Evolutionary conservation across 2,797 vertebrate genomes (phyloP), one percentile per base, ranked within the genome.

Genomic region (Taeniopygia guttata): DNA sequence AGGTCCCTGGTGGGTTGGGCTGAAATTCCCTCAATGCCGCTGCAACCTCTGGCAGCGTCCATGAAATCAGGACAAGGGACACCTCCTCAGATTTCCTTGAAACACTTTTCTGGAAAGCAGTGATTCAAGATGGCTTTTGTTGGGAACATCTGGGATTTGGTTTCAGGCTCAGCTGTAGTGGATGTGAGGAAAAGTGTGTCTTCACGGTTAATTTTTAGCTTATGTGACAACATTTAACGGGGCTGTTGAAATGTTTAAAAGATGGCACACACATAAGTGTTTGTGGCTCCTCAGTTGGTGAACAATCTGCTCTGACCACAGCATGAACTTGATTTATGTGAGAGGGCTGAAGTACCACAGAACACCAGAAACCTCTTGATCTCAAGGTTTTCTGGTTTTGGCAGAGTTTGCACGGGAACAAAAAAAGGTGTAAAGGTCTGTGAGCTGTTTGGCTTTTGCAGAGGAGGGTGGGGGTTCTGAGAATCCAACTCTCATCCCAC

Each of bases 281-380:
- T 49, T 89, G 62, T 36, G 63, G 26, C 48, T 89, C 55, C 43
- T 90, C 67, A 29, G 43, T 14, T 76, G 77, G 73, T 90, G 81
- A 93, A 78, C 14, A 75, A 85, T 83, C 91, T 79, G 58, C 85
- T 90, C 89, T 87, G 93, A 90, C 89, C 92, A 85, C 38, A 77
- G 63, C 74, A 93, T 64, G 79, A 52, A 25, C 89, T 95, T 96
- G 36, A 85, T 92, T 96, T 93, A 60, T 72, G 40, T 30, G 83
- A 89, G 70, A 92, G 42, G 84, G 80, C 79, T 90, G 89, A 77
- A 94, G 45, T 52, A 19, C 42, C 1, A 0, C 34, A 58, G 68
- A 22, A 46, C 68, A 64, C 20, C 38, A 68, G 38, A 62, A 87
- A 23, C 3, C 12, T 13, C 58, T 64, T 26, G 48, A 59, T 40